Evolutionary conservation across 2,113 vertebrate species (phyloP), one percentile per base, ranked within the genome.

Genomic region (Nettapus auritus): DNA sequence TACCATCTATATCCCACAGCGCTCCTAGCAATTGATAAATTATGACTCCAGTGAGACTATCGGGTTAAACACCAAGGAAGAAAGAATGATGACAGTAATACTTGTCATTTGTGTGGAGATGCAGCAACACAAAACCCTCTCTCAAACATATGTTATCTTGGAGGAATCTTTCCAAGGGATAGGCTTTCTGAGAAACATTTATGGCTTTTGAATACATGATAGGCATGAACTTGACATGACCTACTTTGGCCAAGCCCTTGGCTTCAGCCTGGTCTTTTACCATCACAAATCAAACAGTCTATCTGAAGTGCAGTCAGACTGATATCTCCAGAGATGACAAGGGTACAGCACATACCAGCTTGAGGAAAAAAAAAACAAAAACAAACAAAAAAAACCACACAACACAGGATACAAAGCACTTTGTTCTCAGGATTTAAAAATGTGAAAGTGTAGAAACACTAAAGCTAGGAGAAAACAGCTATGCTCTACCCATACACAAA

Each of bases 21-120:
- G 8, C 70, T 94, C 70, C 87, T 10, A 91, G 86, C 89, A 88
- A 90, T 53, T 92, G 82, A 87, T 93, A 91, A 96, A 89, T 94
- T 94, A 95, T 22, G 28, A 52, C 78, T 96, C 90, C 92, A 77
- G 89, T 0, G 77, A 97, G 95, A 87, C 92, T 90, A 88, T 75
- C 2, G 6, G 67, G 90, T 96, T 96, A 94, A 97, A 94, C 4
- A 18, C 63, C 91, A 79, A 82, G 60, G 93, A 96, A 91, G 77
- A 73, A 96, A 96, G 93, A 94, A 90, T 71, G 93, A 94, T 92
- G 92, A 87, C 74, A 91, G 57, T 68, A 93, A 96, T 89, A 91
- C 66, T 95, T 96, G 88, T 92, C 77, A 62, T 91, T 93, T 89
- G 71, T 76, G 74, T 76, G 79, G 78, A 62, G 3, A 66, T 66